Conservation (phyloP, 2,113 vertebrate genomes). For the Indicator maculatus region DNA sequence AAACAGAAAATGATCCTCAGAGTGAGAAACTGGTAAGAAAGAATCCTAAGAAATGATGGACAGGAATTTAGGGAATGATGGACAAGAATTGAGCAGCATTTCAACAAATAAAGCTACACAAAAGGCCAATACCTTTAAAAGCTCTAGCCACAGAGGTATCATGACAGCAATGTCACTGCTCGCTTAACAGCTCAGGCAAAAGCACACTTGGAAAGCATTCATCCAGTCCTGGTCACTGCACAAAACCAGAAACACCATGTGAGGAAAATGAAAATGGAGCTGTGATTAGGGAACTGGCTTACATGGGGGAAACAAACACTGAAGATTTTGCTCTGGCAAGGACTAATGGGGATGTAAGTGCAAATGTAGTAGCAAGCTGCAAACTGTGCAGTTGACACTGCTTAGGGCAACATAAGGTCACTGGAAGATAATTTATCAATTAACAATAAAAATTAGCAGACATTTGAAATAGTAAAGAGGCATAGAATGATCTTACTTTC, state of each 20-base stretch:
- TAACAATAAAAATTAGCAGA: not conserved
- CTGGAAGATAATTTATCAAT: not conserved
- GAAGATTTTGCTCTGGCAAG: not conserved
- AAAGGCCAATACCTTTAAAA: not conserved
- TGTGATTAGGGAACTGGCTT: fast-evolving
- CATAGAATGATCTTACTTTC: not conserved
- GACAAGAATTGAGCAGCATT: not conserved
- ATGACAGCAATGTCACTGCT: not conserved
- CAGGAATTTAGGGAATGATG: not conserved
- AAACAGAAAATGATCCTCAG: not conserved
- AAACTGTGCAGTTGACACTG: not conserved
- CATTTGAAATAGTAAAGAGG: not conserved
- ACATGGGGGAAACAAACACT: not conserved
- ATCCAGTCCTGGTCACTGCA: not conserved
- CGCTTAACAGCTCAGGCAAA: slow-evolving; percentile 17
- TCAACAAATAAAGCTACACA: not conserved
- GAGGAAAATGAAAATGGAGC: not conserved
- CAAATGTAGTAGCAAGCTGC: not conserved
- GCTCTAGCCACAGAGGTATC: not conserved
- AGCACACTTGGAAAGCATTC: not conserved
- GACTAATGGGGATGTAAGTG: not conserved
- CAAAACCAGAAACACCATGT: not conserved
- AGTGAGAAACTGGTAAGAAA: not conserved
- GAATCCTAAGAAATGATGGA: not conserved
- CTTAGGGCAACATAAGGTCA: not conserved